Percentiles rank a stretch among this genome's conserved stretches.
phyloP scores from a whole-genome alignment of 2,113 vertebrate species.

The Okapia johnstoni region DNA sequence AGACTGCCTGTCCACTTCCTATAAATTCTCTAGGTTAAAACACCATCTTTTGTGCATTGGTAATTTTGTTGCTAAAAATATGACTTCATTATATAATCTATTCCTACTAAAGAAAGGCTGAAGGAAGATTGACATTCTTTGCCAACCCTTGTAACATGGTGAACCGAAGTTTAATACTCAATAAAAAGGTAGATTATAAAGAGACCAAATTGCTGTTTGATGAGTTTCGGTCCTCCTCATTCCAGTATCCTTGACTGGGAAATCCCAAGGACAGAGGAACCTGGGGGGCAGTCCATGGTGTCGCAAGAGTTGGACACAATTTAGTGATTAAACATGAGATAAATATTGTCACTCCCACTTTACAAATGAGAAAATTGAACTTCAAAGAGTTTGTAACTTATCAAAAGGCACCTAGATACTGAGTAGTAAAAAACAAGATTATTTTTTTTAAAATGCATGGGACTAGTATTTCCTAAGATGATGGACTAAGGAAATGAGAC shows the following conservation, averaged over 20 bases:
- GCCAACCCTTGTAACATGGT: neutral
- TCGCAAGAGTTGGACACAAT: neutral
- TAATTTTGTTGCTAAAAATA: neutral
- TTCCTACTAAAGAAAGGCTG: neutral
- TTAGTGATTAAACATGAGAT: neutral
- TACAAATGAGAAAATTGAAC: neutral
- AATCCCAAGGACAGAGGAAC: neutral
- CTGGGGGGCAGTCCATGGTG: neutral
- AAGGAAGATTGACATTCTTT: neutral
- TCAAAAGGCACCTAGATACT: neutral
- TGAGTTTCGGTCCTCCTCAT: neutral
- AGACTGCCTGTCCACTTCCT: neutral
- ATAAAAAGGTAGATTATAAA: neutral
- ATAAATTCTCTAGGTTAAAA: neutral
- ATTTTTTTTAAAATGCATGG: neutral
- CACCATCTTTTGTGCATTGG: neutral
- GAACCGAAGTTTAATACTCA: neutral
- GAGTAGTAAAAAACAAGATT: neutral
- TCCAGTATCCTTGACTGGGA: neutral
- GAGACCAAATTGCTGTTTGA: neutral
- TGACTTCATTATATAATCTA: neutral
- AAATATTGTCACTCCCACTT: neutral
- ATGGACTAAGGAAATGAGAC: neutral
- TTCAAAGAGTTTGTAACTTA: neutral
- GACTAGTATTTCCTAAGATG: neutral